phyloP scores from a whole-genome alignment of 2,797 vertebrate species.

The Myotis findleyi region DNA sequence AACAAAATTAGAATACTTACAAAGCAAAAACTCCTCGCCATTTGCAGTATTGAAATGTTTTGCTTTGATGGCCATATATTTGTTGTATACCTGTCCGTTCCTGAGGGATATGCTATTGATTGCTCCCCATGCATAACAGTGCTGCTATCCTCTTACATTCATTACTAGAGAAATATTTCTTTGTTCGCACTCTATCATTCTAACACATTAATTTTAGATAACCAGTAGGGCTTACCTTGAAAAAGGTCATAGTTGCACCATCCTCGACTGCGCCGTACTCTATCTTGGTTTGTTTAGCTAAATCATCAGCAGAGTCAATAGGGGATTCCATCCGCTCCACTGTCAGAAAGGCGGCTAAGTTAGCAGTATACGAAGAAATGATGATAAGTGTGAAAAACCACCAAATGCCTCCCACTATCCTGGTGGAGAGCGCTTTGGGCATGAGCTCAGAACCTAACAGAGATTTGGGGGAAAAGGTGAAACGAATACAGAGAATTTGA shows the following conservation, averaged over 20 bases:
- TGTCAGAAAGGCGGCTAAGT: constrained; percentile 99
- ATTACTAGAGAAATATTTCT: neutral
- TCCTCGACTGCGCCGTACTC: constrained; percentile 98
- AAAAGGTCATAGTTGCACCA: constrained; percentile 98
- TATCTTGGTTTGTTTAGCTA: constrained; percentile 99
- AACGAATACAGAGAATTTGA: constrained; percentile 85
- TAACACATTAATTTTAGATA: neutral
- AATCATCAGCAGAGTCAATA: constrained; percentile 98
- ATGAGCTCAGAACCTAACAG: constrained; percentile 99
- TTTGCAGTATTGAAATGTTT: neutral
- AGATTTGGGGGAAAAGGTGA: constrained; percentile 89
- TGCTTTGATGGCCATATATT: neutral
- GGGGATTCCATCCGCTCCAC: constrained; percentile 99
- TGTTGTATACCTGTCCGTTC: neutral
- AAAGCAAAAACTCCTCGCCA: neutral
- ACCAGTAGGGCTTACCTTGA: constrained; percentile 92
- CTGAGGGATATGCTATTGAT: neutral
- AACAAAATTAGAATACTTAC: neutral
- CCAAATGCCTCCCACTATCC: constrained; percentile 99
- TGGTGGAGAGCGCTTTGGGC: constrained; percentile 99
- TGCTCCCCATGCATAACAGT: neutral
- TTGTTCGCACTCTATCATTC: neutral
- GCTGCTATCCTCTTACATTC: neutral
- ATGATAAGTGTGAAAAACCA: constrained; percentile 99
- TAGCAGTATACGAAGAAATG: constrained; percentile 99